Evolutionary conservation across 2,888 invertebrate species (phyloP).

Genomic region (Adelognathus sp.): DNA sequence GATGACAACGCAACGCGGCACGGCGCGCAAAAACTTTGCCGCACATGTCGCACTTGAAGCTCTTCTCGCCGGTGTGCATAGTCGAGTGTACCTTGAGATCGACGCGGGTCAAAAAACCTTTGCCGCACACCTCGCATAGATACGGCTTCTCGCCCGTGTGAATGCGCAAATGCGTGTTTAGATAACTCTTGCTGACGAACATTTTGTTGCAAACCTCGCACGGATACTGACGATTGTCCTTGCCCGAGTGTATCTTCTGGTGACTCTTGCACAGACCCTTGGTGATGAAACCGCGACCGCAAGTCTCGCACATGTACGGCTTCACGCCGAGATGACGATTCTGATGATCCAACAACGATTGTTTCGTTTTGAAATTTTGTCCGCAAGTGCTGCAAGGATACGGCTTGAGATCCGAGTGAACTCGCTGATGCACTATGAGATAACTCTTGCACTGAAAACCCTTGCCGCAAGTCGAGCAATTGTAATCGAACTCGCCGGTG

Average conservation of each 20-base stretch:
- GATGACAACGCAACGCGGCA: conserved; percentile 84
- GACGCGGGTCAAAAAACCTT: conserved; percentile 84
- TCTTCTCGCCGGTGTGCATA: conserved; percentile 85
- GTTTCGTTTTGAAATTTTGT: conserved; percentile 84
- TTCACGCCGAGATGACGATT: conserved; percentile 85
- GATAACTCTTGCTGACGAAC: conserved; percentile 85
- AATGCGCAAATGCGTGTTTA: conserved; percentile 84
- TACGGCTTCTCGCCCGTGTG: conserved; percentile 85
- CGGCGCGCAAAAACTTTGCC: conserved; percentile 85
- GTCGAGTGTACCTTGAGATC: conserved; percentile 84
- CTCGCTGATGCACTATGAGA: conserved; percentile 84
- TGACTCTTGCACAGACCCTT: conserved; percentile 85
- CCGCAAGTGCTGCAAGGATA: conserved; percentile 84
- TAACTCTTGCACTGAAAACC: conserved; percentile 85
- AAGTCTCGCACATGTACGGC: conserved; percentile 84
- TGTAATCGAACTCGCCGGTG: conserved; percentile 84
- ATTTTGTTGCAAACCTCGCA: conserved; percentile 84
- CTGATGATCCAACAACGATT: conserved; percentile 84
- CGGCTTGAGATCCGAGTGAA: conserved; percentile 84
- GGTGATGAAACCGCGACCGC: conserved; percentile 84
- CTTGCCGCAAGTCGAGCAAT: conserved; percentile 84
- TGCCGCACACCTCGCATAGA: conserved; percentile 85
- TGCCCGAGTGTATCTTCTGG: conserved; percentile 84
- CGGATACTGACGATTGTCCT: conserved; percentile 84
- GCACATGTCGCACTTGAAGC: conserved; percentile 85